Evolutionary conservation across 2,797 vertebrate species (phyloP), one percentile per base, ranked within the genome.

Genomic region (Petrocephalus schoutedeni): DNA sequence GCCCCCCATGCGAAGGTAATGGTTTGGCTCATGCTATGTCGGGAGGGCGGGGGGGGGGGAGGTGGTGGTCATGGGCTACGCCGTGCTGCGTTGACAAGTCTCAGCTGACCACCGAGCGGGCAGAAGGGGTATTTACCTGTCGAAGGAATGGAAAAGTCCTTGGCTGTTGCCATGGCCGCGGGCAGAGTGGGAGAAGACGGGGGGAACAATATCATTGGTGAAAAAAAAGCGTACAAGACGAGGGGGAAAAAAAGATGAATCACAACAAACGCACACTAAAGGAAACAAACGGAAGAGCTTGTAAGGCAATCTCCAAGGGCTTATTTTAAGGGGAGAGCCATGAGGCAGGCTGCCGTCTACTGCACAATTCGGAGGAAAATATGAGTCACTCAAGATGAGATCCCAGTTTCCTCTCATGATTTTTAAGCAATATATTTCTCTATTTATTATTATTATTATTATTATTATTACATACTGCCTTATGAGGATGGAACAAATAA

Each of bases 161-260:
- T 96, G 92, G 94, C 94, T 95, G 95, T 96, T 95, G 94, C 94
- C 96, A 95, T 95, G 95, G 95, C 95, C 94, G 95, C 93, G 94
- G 94, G 95, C 94, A 95, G 93, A 94, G 80, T 83, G 93, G 91
- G 93, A 90, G 92, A 92, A 95, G 93, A 95, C 88, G 93, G 85
- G 92, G 93, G 94, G 94, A 94, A 95, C 92, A 94, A 93, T 92
- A 94, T 91, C 92, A 88, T 91, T 92, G 87, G 93, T 93, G 93
- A 92, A 93, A 93, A 92, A 92, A 91, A 86, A 86, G 90, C 91
- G 91, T 56, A 93, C 91, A 93, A 94, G 91, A 94, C 51, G 51
- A 89, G 91, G 89, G 92, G 56, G 32, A 92, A 49, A 91, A 86
- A 93, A 89, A 88, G 56, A 85, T 67, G 82, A 45, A 51, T 12